Evolutionary conservation across 1,140 invertebrate species (phyloP), one percentile per base, ranked within the genome.

Genomic region (Calycopis cecrops): DNA sequence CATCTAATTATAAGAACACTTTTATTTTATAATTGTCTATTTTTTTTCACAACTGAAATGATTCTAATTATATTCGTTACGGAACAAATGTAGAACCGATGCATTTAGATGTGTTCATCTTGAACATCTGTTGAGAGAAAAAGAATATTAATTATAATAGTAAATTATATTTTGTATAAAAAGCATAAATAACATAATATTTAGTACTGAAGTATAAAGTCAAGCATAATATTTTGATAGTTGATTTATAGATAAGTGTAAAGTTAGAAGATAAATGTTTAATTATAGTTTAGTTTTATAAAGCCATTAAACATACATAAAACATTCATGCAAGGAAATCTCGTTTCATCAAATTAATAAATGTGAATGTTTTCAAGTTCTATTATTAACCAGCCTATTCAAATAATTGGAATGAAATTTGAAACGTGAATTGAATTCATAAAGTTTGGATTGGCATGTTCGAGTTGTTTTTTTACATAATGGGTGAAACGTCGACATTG

Each of bases 81-180:
- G 40, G 40, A 52, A 42, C 35, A 34, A 59, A 47, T 16, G 58
- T 18, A 53, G 57, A 54, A 35, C 48, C 52, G 38, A 47, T 61
- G 62, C 62, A 69, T 73, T 88, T 87, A 91, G 76, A 90, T 90
- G 75, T 88, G 87, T 79, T 91, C 90, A 69, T 91, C 90, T 77
- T 89, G 89, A 71, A 90, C 89, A 89, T 91, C 90, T 91, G 89
- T 72, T 67, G 84, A 89, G 82, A 88, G 88, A 90, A 89, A 89
- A 84, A 82, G 84, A 84, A 77, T 74, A 81, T 72, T 60, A 50
- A 55, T 62, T 68, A 21, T n/a, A 7, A 52, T 52, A 21, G 42
- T 42, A 40, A 52, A 52, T 28, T 14, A 40, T 12, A 18, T 12
- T 28, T 21, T 47, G 9, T 57, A 62, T 51, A 60, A 66, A 67